Percentiles rank a stretch among this genome's conserved stretches.
Evolutionary conservation across 53 echinoderm and acorn worm species (phyloP).

Genomic region (Apostichopus leukothele): DNA sequence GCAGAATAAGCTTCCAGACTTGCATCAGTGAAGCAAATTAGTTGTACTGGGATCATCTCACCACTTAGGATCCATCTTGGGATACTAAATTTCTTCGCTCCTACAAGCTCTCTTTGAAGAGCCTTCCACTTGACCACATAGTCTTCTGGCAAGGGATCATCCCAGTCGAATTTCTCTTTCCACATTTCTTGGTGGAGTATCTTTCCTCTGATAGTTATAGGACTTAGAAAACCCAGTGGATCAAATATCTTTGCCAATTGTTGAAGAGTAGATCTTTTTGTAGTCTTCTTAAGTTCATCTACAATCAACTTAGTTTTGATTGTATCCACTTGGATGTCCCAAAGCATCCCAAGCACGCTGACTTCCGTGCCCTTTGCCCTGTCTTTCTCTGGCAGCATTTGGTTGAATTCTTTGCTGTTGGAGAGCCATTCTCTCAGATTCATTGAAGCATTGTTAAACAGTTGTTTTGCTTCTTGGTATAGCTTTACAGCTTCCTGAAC

Average conservation of each 20-base stretch:
- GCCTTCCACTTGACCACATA: neutral
- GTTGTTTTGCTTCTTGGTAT: neutral
- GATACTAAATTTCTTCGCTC: neutral
- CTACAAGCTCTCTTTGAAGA: neutral
- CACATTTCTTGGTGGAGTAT: constrained; percentile 21
- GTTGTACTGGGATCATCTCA: too few relatives aligned
- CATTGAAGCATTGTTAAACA: neutral
- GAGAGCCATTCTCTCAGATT: constrained; percentile 13
- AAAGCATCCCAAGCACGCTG: neutral
- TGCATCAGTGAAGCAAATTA: too few relatives aligned
- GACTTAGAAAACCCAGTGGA: neutral
- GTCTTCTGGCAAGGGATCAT: neutral
- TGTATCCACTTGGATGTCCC: neutral
- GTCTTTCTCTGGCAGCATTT: neutral
- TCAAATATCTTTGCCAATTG: too few relatives aligned
- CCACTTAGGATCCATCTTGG: constrained; percentile 7
- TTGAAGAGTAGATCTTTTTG: neutral
- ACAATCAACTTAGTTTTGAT: neutral
- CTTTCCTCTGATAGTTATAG: constrained; percentile 9
- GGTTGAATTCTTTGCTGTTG: neutral
- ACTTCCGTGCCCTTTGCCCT: neutral
- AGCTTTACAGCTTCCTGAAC: neutral
- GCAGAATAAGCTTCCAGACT: neutral
- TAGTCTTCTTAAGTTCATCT: neutral
- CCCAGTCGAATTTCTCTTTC: constrained; percentile 6